These are phyloP conservation scores for Microcebus jonahi DNA, from an alignment of 2,113 vertebrate genomes.

Conservation along the genomic window DNA sequence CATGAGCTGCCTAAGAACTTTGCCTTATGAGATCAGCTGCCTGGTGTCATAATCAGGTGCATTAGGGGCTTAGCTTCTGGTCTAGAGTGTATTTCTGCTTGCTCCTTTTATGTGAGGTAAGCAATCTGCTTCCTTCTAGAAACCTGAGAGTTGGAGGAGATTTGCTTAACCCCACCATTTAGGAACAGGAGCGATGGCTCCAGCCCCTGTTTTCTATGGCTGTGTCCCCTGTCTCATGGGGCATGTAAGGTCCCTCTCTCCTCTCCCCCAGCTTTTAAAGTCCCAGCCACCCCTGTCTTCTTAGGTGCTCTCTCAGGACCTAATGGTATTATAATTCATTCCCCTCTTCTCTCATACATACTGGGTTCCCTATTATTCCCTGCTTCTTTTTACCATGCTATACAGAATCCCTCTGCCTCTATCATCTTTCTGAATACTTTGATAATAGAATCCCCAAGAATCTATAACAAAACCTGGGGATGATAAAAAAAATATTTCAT, in stretches of 20 bases:
- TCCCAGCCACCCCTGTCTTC: background rate
- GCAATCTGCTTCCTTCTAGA: background rate
- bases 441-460: background rate
- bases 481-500: background rate
- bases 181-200: background rate
- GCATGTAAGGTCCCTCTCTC: too few relatives aligned
- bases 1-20: background rate
- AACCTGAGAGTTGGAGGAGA: background rate
- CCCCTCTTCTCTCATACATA: background rate
- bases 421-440: background rate
- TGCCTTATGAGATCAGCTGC: background rate
- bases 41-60: background rate
- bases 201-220: background rate
- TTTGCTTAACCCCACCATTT: background rate
- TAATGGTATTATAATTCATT: background rate
- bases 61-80: background rate
- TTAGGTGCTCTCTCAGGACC: background rate
- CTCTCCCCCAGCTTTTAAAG: background rate
- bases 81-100: background rate
- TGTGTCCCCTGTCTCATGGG: background rate
- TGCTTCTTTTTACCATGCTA: background rate
- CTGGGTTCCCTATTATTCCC: background rate
- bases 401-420: background rate
- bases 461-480: background rate
- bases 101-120: background rate